phyloP scores from a whole-genome alignment of 2,888 invertebrate genomes.

The Eupithecia centaureata region DNA sequence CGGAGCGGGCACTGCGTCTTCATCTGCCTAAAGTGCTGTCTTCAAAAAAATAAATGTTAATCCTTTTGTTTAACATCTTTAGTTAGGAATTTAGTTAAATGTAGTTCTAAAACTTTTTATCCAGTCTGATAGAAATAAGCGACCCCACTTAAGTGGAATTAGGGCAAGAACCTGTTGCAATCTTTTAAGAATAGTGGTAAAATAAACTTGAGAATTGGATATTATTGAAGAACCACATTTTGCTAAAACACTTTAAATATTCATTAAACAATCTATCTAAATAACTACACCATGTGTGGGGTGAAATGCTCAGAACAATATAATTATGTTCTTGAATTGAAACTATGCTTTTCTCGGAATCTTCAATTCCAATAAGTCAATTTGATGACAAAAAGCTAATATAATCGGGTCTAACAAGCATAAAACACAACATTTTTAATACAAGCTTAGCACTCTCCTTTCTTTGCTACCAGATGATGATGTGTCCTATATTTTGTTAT shows the following conservation, averaged over 20 bases:
- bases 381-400: too few species aligned
- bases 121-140: too few species aligned
- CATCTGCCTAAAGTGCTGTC: slow-evolving; percentile 60
- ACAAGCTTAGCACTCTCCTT: too few species aligned
- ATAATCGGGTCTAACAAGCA: too few species aligned
- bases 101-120: background rate
- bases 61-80: slow-evolving; percentile 31
- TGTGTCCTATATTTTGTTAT: too few species aligned
- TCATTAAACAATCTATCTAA: background rate
- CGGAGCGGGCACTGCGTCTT: slow-evolving; percentile 51
- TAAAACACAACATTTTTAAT: too few species aligned
- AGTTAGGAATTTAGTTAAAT: slow-evolving; percentile 21
- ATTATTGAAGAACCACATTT: slow-evolving; percentile 3
- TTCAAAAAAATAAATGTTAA: slow-evolving; percentile 59
- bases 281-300: slow-evolving; percentile 4
- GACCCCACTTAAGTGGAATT: too few species aligned
- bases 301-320: slow-evolving; percentile 5
- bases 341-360: background rate
- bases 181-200: background rate
- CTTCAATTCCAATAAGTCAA: too few species aligned
- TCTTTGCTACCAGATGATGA: background rate
- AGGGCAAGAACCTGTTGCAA: too few species aligned
- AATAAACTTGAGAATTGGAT: background rate
- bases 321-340: background rate
- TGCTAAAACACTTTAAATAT: background rate